Evolutionary conservation across 1,140 invertebrate genomes (phyloP).

Genomic region (Bombus waltoni): DNA sequence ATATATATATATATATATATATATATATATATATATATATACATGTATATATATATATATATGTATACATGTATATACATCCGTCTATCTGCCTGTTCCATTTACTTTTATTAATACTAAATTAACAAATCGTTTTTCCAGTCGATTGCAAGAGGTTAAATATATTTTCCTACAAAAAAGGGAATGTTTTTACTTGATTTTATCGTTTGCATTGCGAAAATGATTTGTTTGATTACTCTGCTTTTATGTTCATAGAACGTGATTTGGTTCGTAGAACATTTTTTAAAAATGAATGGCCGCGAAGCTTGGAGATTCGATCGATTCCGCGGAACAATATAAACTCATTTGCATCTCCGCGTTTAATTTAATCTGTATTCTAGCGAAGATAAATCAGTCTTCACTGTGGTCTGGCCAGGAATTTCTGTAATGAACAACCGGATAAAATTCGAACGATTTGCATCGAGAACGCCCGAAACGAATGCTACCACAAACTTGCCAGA

Average conservation of each 20-base stretch:
- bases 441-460: slow-evolving; percentile 10
- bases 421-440: slow-evolving; percentile 19
- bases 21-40: no score
- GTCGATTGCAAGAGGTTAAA: no score
- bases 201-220: no score
- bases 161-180: no score
- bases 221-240: no score
- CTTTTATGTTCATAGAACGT: no score
- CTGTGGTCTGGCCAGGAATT: slow-evolving; percentile 4
- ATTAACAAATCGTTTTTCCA: no score
- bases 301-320: neutral
- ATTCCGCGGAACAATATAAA: slow-evolving; percentile 1
- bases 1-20: no score
- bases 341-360: slow-evolving; percentile 9
- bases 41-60: neutral
- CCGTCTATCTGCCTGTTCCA: neutral
- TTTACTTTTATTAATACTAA: neutral
- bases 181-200: no score
- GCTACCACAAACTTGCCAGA: neutral
- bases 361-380: slow-evolving; percentile 5
- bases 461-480: neutral
- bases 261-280: no score
- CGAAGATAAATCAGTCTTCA: slow-evolving; percentile 11
- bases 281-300: neutral
- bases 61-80: neutral